phyloP scores from a whole-genome alignment of 2,888 invertebrate species.

The Ophioninae sp. region DNA sequence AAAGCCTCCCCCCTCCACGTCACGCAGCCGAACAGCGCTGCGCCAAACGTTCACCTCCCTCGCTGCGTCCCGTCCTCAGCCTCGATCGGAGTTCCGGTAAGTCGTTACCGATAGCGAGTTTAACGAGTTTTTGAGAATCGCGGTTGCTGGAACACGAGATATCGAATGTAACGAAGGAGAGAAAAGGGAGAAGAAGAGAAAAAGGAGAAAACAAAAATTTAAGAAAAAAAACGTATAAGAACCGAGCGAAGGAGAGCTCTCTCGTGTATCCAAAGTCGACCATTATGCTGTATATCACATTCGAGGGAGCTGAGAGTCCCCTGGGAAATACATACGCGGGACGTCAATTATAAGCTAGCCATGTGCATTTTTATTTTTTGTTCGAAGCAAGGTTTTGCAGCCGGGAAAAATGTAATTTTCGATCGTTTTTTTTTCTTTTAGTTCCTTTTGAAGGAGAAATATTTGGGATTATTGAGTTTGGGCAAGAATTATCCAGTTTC shows the following conservation, averaged over 20 bases:
- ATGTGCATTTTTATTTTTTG: too few species aligned
- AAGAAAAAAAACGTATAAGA: too few species aligned
- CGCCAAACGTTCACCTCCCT: background rate
- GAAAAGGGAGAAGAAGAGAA: conserved; percentile 25
- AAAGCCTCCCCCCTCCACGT: background rate
- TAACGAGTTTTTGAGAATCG: conserved; percentile 67
- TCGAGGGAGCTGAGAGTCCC: background rate
- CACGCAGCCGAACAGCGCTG: too few species aligned
- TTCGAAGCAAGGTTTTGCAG: too few species aligned
- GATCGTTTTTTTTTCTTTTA: too few species aligned
- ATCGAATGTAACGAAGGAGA: conserved; percentile 54
- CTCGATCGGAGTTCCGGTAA: conserved; percentile 64
- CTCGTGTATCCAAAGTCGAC: conserved; percentile 25
- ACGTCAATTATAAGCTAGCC: too few species aligned
- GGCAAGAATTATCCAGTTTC: too few species aligned
- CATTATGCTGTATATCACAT: conserved; percentile 17
- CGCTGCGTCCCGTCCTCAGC: conserved; percentile 37
- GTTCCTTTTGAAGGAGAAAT: too few species aligned
- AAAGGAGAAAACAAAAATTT: too few species aligned
- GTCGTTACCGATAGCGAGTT: conserved; percentile 68
- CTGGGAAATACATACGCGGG: too few species aligned
- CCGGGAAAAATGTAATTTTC: too few species aligned
- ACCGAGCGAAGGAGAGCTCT: background rate
- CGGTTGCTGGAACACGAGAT: conserved; percentile 63
- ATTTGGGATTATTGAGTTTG: too few species aligned